Conservation (phyloP, 92 coral and sea anemone genomes). For the Scolanthus callimorphus region DNA sequence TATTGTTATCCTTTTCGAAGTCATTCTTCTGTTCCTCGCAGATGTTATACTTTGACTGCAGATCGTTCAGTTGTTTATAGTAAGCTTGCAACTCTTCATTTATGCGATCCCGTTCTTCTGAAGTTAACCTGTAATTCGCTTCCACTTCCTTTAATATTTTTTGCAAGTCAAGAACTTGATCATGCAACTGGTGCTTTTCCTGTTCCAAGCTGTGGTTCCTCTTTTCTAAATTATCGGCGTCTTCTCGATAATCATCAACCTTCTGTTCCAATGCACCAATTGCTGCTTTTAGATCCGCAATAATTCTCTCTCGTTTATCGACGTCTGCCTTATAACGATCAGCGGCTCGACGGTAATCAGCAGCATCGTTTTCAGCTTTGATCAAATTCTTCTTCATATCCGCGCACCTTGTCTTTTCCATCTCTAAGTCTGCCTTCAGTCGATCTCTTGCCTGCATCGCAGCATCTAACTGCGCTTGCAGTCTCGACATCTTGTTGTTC, state of each 20-base stretch:
- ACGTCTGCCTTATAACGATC: constrained; percentile 81
- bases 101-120: constrained; percentile 78
- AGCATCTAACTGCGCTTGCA: constrained; percentile 62
- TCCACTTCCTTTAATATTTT: constrained; percentile 70
- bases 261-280: constrained; percentile 72
- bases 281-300: constrained; percentile 71
- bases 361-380: constrained; percentile 68
- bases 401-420: constrained; percentile 50
- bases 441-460: constrained; percentile 50
- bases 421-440: constrained; percentile 72
- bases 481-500: constrained; percentile 55
- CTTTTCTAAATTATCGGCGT: constrained; percentile 66
- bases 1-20: constrained; percentile 69
- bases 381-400: constrained; percentile 68
- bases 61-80: constrained; percentile 82
- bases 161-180: constrained; percentile 72
- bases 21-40: constrained; percentile 76
- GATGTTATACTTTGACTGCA: constrained; percentile 79
- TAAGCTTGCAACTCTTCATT: constrained; percentile 80
- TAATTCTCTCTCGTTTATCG: constrained; percentile 75
- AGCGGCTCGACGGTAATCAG: constrained; percentile 59
- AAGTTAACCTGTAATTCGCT: constrained; percentile 69
- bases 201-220: constrained; percentile 72
- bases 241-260: constrained; percentile 72
- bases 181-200: constrained; percentile 80